Evolutionary conservation across 2,797 vertebrate species (phyloP).

Genomic region (Vireo griseus): DNA sequence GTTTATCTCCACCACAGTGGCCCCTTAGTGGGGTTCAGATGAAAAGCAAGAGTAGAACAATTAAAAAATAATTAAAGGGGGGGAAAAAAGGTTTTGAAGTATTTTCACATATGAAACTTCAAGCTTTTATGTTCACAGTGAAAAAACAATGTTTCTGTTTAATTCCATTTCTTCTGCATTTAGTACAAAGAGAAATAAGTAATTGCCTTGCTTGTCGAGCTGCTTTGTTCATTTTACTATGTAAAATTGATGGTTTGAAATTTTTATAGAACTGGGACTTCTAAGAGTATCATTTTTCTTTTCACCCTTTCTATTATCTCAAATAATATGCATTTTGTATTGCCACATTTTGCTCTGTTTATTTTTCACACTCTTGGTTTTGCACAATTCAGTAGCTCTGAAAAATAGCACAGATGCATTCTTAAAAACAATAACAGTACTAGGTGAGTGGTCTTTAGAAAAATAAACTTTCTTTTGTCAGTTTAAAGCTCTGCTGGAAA

Average conservation of each 20-base stretch:
- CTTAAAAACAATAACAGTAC: background rate
- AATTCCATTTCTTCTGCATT: background rate
- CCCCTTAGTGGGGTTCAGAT: background rate
- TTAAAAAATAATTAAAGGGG: background rate
- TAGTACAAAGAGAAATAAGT: slow-evolving; percentile 2
- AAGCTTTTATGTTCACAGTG: background rate
- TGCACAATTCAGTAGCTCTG: background rate
- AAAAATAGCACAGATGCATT: background rate
- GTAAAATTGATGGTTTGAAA: slow-evolving; percentile 4
- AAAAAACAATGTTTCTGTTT: background rate
- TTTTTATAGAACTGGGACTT: background rate
- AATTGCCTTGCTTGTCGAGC: background rate
- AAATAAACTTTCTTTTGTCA: background rate
- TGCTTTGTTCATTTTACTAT: background rate
- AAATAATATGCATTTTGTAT: background rate
- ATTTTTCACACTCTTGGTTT: slow-evolving; percentile 1
- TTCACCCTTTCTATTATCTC: slow-evolving; percentile 10
- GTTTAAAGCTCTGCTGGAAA: background rate
- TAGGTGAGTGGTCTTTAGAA: background rate
- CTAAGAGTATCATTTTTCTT: slow-evolving; percentile 34
- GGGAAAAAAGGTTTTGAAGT: background rate
- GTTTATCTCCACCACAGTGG: background rate
- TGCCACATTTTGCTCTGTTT: background rate
- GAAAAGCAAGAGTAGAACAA: background rate
- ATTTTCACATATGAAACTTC: background rate